Conservation (phyloP, 2,888 invertebrate species). For the Drosophila peninsularis region DNA sequence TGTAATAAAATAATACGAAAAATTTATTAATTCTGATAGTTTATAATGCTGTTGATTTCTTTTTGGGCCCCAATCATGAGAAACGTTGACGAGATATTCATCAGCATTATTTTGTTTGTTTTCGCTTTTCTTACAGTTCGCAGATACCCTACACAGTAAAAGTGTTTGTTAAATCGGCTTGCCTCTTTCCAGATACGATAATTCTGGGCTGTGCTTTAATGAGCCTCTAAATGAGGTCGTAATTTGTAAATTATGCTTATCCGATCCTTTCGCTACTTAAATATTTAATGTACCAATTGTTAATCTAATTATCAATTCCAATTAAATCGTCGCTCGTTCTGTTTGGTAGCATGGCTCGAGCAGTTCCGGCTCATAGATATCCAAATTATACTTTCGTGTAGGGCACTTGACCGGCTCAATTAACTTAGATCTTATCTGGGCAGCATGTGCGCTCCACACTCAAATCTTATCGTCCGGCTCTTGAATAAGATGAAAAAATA, state of each 20-base stretch:
- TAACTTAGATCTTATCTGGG: constrained; percentile 70
- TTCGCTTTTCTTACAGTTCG: constrained; percentile 17
- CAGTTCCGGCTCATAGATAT: constrained; percentile 55
- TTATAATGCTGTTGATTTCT: constrained; percentile 72
- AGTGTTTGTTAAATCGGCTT: constrained; percentile 7
- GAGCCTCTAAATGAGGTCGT: constrained; percentile 38
- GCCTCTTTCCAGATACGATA: background rate
- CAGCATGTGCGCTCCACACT: constrained; percentile 31
- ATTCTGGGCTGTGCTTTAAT: background rate
- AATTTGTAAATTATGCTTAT: constrained; percentile 56
- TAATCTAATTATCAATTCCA: constrained; percentile 29
- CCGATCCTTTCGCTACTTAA: constrained; percentile 67
- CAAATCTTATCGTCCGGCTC: constrained; percentile 36
- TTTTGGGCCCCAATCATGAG: constrained; percentile 53
- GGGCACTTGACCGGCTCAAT: constrained; percentile 74
- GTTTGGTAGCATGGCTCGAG: constrained; percentile 10
- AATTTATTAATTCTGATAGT: constrained; percentile 74
- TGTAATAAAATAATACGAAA: constrained; percentile 70
- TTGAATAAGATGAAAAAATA: constrained; percentile 18
- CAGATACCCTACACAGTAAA: constrained; percentile 41
- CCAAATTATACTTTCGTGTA: constrained; percentile 35
- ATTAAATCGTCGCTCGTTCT: constrained; percentile 31
- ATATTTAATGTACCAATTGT: constrained; percentile 48
- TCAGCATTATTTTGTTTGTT: constrained; percentile 33
- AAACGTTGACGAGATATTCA: constrained; percentile 50